These are phyloP conservation scores for Sparidentex hasta DNA, from an alignment of 2,797 vertebrate species.

Conservation along the genomic window DNA sequence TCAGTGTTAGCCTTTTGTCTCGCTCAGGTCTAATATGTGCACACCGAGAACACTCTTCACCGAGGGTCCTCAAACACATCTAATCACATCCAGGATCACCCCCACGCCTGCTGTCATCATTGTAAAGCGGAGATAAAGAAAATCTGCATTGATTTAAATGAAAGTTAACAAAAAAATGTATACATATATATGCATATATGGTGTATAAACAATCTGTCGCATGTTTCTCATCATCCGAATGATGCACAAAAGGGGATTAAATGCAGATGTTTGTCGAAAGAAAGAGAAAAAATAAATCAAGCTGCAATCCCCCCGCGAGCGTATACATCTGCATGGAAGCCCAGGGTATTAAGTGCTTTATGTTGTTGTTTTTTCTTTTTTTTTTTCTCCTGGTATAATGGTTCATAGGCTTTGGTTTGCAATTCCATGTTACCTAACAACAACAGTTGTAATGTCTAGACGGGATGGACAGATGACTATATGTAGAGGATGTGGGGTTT, in stretches of 20 bases:
- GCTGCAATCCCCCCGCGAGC: slow-evolving; percentile 49
- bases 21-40: slow-evolving; percentile 21
- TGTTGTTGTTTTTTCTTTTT: slow-evolving; percentile 35
- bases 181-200: background rate
- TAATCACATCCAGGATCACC: slow-evolving; percentile 24
- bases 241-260: slow-evolving; percentile 66
- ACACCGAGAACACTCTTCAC: slow-evolving; percentile 2
- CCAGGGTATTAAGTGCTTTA: slow-evolving; percentile 64
- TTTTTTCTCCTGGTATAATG: slow-evolving; percentile 19
- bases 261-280: slow-evolving; percentile 67
- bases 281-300: slow-evolving; percentile 61
- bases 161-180: slow-evolving; percentile 38
- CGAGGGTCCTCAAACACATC: slow-evolving; percentile 25
- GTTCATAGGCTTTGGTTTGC: slow-evolving; percentile 14
- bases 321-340: slow-evolving; percentile 59
- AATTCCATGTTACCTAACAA: slow-evolving; percentile 47
- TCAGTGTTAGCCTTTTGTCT: slow-evolving; percentile 29
- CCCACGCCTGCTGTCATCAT: background rate
- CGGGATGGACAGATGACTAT: slow-evolving; percentile 10
- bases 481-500: background rate
- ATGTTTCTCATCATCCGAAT: slow-evolving; percentile 52
- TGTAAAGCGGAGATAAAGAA: slow-evolving; percentile 11
- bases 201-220: slow-evolving; percentile 23
- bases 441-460: slow-evolving; percentile 37
- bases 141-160: slow-evolving; percentile 39